Evolutionary conservation across 2,888 invertebrate genomes (phyloP).

Genomic region (Oscheius sp.): DNA sequence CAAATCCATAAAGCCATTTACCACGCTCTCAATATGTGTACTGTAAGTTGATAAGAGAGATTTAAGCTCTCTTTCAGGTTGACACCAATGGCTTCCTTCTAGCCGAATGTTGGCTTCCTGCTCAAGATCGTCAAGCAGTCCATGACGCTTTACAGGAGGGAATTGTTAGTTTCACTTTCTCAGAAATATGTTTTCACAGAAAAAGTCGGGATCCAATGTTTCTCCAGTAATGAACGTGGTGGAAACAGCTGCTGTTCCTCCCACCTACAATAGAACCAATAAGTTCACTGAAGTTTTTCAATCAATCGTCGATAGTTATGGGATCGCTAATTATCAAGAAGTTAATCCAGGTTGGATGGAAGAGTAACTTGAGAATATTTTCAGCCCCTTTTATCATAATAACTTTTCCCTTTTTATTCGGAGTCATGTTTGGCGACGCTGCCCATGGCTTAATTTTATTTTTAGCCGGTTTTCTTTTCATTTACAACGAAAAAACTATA

Average conservation of each 20-base stretch:
- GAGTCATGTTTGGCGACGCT: slow-evolving; percentile 96
- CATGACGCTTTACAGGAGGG: slow-evolving; percentile 88
- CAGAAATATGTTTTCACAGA: slow-evolving; percentile 72
- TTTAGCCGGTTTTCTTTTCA: slow-evolving; percentile 90
- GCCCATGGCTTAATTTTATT: slow-evolving; percentile 94
- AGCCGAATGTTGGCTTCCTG: slow-evolving; percentile 96
- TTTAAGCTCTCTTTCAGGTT: slow-evolving; percentile 56
- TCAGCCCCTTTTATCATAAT: slow-evolving; percentile 93
- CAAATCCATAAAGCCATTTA: slow-evolving; percentile 98
- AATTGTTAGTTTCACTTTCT: slow-evolving; percentile 78
- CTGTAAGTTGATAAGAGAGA: slow-evolving; percentile 74
- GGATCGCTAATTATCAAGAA: slow-evolving; percentile 92
- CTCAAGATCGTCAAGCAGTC: slow-evolving; percentile 86
- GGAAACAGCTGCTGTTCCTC: slow-evolving; percentile 86
- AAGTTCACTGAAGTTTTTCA: slow-evolving; percentile 96
- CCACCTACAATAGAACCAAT: slow-evolving; percentile 93
- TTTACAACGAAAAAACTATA: slow-evolving; percentile 87
- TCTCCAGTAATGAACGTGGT: slow-evolving; percentile 94
- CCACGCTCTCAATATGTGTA: slow-evolving; percentile 95
- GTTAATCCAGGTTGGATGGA: slow-evolving; percentile 96
- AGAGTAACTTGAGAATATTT: slow-evolving; percentile 72
- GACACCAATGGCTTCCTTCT: slow-evolving; percentile 98
- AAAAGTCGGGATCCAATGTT: slow-evolving; percentile 86
- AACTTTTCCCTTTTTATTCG: slow-evolving; percentile 95
- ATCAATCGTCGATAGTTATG: slow-evolving; percentile 92